Evolutionary conservation across 2,888 invertebrate genomes (phyloP).

Genomic region (Pyrrhosoma nymphula): DNA sequence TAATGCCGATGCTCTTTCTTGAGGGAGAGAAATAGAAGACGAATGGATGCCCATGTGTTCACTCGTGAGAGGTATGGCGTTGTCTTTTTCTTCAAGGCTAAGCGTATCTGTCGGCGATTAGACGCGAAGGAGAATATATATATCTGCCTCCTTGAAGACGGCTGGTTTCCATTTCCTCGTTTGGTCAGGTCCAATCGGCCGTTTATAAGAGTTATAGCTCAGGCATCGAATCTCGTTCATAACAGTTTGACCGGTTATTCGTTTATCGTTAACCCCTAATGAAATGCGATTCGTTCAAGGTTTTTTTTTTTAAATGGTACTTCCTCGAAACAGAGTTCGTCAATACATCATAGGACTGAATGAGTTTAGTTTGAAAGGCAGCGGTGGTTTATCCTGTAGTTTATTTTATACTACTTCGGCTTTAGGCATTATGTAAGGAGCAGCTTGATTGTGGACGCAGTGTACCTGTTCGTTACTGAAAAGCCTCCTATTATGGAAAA

Average conservation of each 20-base stretch:
- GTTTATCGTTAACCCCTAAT: neutral
- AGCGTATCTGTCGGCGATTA: neutral
- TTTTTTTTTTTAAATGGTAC: neutral
- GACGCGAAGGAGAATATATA: neutral
- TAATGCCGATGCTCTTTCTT: neutral
- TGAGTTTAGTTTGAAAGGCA: too few relatives aligned
- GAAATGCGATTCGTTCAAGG: neutral
- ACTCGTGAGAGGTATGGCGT: neutral
- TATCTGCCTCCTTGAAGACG: neutral
- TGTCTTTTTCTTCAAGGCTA: neutral
- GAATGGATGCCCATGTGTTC: neutral
- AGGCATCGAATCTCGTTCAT: neutral
- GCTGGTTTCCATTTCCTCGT: neutral
- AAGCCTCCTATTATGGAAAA: too few relatives aligned
- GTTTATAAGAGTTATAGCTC: neutral
- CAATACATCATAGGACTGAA: neutral
- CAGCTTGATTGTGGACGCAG: too few relatives aligned
- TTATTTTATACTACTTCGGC: too few relatives aligned
- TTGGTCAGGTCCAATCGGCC: neutral
- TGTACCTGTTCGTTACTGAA: too few relatives aligned
- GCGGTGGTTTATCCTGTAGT: neutral
- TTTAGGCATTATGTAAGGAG: too few relatives aligned
- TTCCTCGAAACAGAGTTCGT: neutral
- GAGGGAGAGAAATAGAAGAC: neutral
- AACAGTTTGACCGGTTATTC: conserved; percentile 2